Conservation (phyloP, 30 jellyfish, hydroid and myxozoan species). For the Catostylus mosaicus region DNA sequence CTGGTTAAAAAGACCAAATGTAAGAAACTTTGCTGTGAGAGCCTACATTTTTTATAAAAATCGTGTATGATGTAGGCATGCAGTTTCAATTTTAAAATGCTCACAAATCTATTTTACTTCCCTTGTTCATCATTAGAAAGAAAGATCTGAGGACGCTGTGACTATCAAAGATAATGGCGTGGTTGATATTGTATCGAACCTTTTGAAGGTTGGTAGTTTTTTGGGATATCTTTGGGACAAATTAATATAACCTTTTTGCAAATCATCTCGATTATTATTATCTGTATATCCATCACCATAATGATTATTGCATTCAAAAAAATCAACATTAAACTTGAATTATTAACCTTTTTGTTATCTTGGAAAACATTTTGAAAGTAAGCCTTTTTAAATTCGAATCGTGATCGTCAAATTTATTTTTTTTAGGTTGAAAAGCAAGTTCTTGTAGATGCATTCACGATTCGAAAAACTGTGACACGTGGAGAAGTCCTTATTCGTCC, state of each 20-base stretch:
- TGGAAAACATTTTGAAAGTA: too few species aligned
- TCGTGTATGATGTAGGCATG: too few species aligned
- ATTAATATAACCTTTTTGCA: too few species aligned
- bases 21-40: too few species aligned
- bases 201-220: constrained; percentile 80
- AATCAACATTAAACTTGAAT: background rate
- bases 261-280: background rate
- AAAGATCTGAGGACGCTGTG: constrained; percentile 84
- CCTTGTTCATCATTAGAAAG: constrained; percentile 63
- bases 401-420: background rate
- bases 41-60: too few species aligned
- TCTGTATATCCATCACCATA: background rate
- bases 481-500: constrained; percentile 93
- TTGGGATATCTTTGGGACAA: background rate
- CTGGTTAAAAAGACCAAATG: too few species aligned
- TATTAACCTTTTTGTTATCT: background rate
- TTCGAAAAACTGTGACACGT: constrained; percentile 82
- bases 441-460: constrained; percentile 73
- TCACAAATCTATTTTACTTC: too few species aligned
- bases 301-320: background rate
- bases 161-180: constrained; percentile 65
- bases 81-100: too few species aligned
- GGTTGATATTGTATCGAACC: constrained; percentile 73
- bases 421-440: constrained; percentile 84
- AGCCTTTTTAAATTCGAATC: too few species aligned